These are phyloP conservation scores for Panonychus citri DNA, from an alignment of 1,140 invertebrate genomes.

Conservation along the genomic window DNA sequence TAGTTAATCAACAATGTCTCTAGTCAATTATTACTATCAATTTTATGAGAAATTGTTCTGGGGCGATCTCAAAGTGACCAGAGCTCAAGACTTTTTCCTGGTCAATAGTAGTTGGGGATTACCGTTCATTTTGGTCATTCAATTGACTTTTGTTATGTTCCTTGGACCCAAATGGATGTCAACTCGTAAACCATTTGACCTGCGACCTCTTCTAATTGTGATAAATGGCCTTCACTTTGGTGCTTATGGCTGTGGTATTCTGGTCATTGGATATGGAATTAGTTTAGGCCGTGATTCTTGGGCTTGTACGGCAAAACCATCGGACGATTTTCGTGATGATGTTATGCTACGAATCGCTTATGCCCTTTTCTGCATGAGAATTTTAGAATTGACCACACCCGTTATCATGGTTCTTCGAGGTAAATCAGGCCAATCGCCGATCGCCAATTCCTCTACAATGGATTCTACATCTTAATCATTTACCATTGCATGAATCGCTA, in stretches of 20 bases:
- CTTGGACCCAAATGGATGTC: background rate
- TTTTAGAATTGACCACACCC: background rate
- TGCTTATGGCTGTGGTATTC: background rate
- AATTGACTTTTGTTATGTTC: background rate
- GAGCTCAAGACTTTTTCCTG: background rate
- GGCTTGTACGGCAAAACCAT: background rate
- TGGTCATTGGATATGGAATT: background rate
- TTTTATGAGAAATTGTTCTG: background rate
- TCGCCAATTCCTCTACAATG: background rate
- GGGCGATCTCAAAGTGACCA: background rate
- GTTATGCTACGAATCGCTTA: background rate
- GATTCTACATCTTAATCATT: background rate
- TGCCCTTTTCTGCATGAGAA: background rate
- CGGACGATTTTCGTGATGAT: background rate
- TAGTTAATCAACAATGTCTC: background rate
- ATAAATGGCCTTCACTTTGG: background rate
- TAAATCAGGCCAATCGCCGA: background rate
- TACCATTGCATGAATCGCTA: background rate
- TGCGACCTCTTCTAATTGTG: background rate
- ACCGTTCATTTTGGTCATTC: background rate
- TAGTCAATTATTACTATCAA: background rate
- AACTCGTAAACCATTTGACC: background rate
- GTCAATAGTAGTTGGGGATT: background rate
- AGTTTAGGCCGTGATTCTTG: background rate
- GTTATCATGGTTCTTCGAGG: background rate